These are phyloP conservation scores for Cynopterus sphinx DNA, from an alignment of 2,797 vertebrate species.

Conservation along the genomic window DNA sequence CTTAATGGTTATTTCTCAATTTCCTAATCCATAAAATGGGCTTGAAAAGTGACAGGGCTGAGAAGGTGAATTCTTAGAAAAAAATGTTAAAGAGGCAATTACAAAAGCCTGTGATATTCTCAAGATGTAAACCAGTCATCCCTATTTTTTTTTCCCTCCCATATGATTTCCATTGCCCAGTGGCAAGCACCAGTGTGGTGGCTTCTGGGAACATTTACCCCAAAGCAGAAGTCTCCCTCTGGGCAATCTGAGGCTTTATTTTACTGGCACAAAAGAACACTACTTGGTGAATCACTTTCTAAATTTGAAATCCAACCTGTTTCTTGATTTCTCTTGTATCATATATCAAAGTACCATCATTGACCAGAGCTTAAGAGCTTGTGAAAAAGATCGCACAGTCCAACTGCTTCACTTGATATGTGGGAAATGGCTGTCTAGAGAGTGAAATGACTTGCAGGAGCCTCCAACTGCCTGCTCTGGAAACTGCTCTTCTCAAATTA, in stretches of 20 bases:
- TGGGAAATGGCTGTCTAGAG: not conserved
- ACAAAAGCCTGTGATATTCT: not conserved
- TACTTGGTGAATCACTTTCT: slow-evolving; percentile 4
- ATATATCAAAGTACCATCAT: not conserved
- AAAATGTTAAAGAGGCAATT: not conserved
- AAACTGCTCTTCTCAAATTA: not conserved
- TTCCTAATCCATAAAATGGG: slow-evolving; percentile 4
- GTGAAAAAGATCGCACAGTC: not conserved
- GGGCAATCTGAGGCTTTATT: not conserved
- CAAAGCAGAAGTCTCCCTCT: not conserved
- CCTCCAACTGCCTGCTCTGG: not conserved
- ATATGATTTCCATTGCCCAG: not conserved
- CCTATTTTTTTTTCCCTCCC: not conserved
- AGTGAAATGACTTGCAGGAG: not conserved
- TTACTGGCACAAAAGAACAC: not conserved
- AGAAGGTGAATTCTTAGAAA: not conserved
- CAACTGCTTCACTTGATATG: no score
- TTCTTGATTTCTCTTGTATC: slow-evolving; percentile 22
- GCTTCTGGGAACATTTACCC: not conserved
- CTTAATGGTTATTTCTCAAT: slow-evolving; percentile 25
- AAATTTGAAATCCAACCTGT: slow-evolving; percentile 35
- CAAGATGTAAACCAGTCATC: not conserved
- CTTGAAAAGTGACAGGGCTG: slow-evolving; percentile 13
- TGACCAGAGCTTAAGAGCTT: not conserved
- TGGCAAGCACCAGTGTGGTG: not conserved